Percentiles rank a stretch among this genome's conserved stretches.
Conservation (phyloP, 2,113 vertebrate species). For the Microcebus ravelobensis region DNA sequence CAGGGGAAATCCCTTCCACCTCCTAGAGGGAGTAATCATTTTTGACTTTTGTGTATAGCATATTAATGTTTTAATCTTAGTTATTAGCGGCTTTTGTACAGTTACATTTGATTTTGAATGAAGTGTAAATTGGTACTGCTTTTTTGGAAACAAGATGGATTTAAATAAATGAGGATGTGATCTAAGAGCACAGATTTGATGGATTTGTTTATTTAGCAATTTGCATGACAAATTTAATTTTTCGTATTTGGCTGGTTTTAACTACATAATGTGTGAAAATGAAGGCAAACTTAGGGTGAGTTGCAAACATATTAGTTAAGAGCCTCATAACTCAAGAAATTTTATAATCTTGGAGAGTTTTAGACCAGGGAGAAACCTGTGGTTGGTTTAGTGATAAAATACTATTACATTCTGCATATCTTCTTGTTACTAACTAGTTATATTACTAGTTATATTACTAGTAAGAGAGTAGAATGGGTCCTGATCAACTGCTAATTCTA, state of each 20-base stretch:
- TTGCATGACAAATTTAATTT: neutral
- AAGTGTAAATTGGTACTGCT: neutral
- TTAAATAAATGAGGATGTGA: neutral
- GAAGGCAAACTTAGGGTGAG: neutral
- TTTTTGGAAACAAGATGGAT: neutral
- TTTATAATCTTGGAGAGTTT: neutral
- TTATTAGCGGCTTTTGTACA: neutral
- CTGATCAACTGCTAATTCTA: neutral
- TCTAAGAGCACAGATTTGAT: neutral
- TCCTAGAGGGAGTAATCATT: neutral
- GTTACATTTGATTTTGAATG: neutral
- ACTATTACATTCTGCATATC: neutral
- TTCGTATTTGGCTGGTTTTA: slow-evolving; percentile 32
- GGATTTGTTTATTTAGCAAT: neutral
- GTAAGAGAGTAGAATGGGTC: neutral
- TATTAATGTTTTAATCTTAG: neutral
- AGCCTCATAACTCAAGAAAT: neutral
- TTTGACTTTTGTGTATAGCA: neutral
- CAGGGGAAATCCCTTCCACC: neutral
- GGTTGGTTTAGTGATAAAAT: neutral
- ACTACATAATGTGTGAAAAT: neutral
- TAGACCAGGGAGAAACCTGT: neutral
- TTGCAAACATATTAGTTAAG: neutral
- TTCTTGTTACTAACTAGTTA: slow-evolving; percentile 20
- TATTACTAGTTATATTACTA: neutral